Evolutionary conservation across 2,888 invertebrate species (phyloP).

Genomic region (Agonopterix alstromeriana): DNA sequence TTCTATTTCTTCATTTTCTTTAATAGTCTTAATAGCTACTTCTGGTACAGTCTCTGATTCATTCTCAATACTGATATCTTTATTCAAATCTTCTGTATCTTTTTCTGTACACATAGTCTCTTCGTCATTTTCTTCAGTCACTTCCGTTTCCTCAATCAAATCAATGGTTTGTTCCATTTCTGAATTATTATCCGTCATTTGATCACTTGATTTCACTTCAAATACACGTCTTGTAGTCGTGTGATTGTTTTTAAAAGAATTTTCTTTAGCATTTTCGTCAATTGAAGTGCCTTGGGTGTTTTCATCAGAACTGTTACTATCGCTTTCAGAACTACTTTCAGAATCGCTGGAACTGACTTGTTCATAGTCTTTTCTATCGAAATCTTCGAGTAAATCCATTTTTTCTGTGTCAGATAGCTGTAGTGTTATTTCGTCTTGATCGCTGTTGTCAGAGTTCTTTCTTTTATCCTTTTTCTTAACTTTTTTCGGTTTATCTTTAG

Average conservation of each 20-base stretch:
- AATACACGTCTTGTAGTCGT: background rate
- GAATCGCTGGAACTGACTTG: conserved; percentile 33
- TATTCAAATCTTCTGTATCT: background rate
- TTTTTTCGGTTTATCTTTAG: conserved; percentile 25
- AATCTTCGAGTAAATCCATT: conserved; percentile 65
- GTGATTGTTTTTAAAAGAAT: background rate
- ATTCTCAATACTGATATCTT: background rate
- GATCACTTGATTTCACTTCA: too few species aligned
- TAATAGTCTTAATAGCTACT: background rate
- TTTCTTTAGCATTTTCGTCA: background rate
- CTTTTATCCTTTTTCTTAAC: conserved; percentile 46
- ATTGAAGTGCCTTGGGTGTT: background rate
- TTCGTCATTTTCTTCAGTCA: background rate
- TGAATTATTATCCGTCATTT: background rate
- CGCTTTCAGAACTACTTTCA: conserved; percentile 27
- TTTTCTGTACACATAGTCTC: background rate
- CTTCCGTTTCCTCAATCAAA: background rate
- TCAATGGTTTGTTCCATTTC: background rate
- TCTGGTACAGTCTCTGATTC: background rate
- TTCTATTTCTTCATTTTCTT: background rate
- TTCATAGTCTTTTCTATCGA: conserved; percentile 50
- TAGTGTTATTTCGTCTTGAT: conserved; percentile 64
- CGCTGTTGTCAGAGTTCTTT: conserved; percentile 36
- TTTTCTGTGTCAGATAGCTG: conserved; percentile 68
- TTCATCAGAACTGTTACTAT: conserved; percentile 21